Conservation (phyloP, 2,888 invertebrate species). For the Cephonodes hylas region DNA sequence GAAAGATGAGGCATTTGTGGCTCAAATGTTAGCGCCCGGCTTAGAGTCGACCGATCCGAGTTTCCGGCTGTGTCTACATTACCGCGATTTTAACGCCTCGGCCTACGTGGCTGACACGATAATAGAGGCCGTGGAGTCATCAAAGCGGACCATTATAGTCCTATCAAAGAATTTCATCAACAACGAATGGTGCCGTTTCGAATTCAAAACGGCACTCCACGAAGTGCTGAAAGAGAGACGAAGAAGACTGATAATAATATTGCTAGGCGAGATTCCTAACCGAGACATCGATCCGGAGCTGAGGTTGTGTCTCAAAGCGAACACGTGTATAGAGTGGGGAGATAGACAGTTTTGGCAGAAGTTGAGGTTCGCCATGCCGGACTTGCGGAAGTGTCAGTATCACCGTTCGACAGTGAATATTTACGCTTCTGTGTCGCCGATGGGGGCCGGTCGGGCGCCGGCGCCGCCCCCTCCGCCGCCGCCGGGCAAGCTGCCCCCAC, state of each 20-base stretch:
- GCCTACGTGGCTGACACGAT: slow-evolving; percentile 95
- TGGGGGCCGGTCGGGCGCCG: slow-evolving; percentile 79
- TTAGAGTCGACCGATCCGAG: slow-evolving; percentile 90
- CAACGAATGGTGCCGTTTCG: slow-evolving; percentile 97
- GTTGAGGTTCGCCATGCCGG: slow-evolving; percentile 94
- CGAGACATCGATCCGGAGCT: slow-evolving; percentile 95
- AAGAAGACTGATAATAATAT: slow-evolving; percentile 92
- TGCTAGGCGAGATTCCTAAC: slow-evolving; percentile 93
- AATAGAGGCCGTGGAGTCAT: slow-evolving; percentile 94
- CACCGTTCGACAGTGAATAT: slow-evolving; percentile 86
- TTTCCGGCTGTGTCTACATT: slow-evolving; percentile 94
- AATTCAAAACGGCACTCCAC: slow-evolving; percentile 95
- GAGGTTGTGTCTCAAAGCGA: slow-evolving; percentile 92
- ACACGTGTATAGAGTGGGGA: slow-evolving; percentile 95
- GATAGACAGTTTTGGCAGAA: slow-evolving; percentile 99
- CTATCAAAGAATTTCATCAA: slow-evolving; percentile 95
- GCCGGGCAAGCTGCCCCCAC: slow-evolving; percentile 83
- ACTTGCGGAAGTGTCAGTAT: slow-evolving; percentile 85
- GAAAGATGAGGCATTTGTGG: slow-evolving; percentile 95
- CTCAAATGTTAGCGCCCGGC: slow-evolving; percentile 92
- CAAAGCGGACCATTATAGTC: slow-evolving; percentile 93
- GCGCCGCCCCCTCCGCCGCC: slow-evolving; percentile 83
- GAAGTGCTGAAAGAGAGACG: slow-evolving; percentile 93
- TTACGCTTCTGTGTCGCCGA: slow-evolving; percentile 84
- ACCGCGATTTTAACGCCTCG: slow-evolving; percentile 94